phyloP scores from a whole-genome alignment of 2,797 vertebrate genomes.

The Manis javanica region DNA sequence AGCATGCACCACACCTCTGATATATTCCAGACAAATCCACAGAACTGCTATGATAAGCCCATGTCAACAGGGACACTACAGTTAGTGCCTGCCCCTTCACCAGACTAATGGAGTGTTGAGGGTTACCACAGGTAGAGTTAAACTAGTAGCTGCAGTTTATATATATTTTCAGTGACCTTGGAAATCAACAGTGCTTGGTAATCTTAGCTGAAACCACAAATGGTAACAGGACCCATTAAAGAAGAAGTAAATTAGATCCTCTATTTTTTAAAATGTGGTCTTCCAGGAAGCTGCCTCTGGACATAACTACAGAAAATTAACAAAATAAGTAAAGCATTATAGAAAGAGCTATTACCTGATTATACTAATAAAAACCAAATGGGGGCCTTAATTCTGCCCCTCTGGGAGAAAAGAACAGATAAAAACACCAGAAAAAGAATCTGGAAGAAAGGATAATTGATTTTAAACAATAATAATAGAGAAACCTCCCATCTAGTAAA shows the following conservation, averaged over 20 bases:
- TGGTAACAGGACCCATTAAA: slow-evolving; percentile 61
- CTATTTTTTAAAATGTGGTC: slow-evolving; percentile 47
- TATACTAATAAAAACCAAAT: slow-evolving; percentile 80
- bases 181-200: slow-evolving; percentile 43
- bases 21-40: background rate
- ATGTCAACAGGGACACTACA: background rate
- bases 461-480: slow-evolving; percentile 71
- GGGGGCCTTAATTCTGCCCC: slow-evolving; percentile 61
- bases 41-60: background rate
- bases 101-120: background rate
- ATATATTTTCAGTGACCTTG: slow-evolving; percentile 36
- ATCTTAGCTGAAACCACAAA: slow-evolving; percentile 42
- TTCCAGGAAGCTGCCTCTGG: slow-evolving; percentile 74
- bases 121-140: background rate
- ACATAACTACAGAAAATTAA: slow-evolving; percentile 79
- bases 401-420: slow-evolving; percentile 59
- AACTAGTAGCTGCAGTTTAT: slow-evolving; percentile 1
- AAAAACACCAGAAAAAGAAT: slow-evolving; percentile 68
- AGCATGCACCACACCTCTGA: background rate
- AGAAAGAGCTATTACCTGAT: slow-evolving; percentile 77
- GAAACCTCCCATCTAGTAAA: background rate
- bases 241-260: slow-evolving; percentile 52
- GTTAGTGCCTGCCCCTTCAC: background rate
- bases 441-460: slow-evolving; percentile 61
- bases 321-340: slow-evolving; percentile 78